Evolutionary conservation across 2,113 vertebrate genomes (phyloP).

Genomic region (Peromyscus leucopus): DNA sequence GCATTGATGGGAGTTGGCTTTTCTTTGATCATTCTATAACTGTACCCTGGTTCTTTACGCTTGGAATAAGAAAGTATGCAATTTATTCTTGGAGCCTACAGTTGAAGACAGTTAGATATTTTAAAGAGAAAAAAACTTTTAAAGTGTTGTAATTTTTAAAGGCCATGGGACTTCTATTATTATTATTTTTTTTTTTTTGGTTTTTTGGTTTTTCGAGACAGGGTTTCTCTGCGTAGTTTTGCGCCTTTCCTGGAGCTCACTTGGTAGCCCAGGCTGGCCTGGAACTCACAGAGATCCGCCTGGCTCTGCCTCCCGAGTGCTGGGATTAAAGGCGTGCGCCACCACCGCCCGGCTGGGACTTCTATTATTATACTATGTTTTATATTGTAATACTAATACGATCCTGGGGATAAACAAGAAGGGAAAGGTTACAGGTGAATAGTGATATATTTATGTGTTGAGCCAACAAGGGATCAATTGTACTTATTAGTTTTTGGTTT

Average conservation of each 20-base stretch:
- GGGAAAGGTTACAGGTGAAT: background rate
- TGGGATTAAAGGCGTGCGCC: too few relatives aligned
- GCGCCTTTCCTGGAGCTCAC: too few relatives aligned
- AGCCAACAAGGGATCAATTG: background rate
- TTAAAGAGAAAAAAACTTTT: background rate
- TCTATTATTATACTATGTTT: background rate
- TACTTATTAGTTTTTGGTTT: background rate
- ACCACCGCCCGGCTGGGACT: too few relatives aligned
- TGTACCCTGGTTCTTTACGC: background rate
- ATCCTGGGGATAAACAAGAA: background rate
- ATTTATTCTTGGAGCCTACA: background rate
- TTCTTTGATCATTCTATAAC: background rate
- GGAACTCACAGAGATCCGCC: too few relatives aligned
- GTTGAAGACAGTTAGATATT: background rate
- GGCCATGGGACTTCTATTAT: background rate
- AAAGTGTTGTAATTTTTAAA: background rate
- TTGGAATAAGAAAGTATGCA: background rate
- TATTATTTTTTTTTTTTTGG: too few relatives aligned
- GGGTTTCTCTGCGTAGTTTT: too few relatives aligned
- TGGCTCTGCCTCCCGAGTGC: too few relatives aligned
- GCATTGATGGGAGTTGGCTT: background rate
- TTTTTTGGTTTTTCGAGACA: too few relatives aligned
- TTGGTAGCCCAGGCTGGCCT: too few relatives aligned
- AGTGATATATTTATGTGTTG: background rate
- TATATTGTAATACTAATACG: background rate